Evolutionary conservation across 1,140 invertebrate genomes (phyloP).

Genomic region (Platorchestia sp.): DNA sequence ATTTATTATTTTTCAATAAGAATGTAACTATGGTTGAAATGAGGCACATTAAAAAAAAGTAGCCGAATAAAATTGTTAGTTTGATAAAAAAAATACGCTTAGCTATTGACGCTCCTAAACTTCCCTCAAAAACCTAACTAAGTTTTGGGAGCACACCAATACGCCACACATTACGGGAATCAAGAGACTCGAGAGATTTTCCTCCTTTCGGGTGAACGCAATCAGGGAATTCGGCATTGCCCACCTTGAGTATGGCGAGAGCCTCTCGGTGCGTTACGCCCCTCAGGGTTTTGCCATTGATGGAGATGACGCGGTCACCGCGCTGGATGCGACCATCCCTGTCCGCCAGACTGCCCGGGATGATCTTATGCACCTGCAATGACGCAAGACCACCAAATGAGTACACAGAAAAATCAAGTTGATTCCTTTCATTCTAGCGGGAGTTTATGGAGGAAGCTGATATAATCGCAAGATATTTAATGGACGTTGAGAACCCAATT

Average conservation of each 20-base stretch:
- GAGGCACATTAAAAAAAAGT: too few species aligned
- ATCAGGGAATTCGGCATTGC: background rate
- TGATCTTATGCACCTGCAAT: constrained; percentile 85
- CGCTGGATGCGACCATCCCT: constrained; percentile 87
- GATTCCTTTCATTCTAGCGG: too few species aligned
- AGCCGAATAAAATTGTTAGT: background rate
- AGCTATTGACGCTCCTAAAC: too few species aligned
- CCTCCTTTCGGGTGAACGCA: background rate
- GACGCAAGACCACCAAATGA: background rate
- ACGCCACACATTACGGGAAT: too few species aligned
- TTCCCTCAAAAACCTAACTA: too few species aligned
- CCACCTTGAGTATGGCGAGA: constrained; percentile 85
- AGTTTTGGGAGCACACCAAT: too few species aligned
- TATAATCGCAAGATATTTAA: too few species aligned
- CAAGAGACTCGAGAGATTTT: background rate
- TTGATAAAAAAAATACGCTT: background rate
- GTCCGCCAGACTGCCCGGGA: constrained; percentile 86
- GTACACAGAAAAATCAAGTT: too few species aligned
- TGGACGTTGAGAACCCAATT: too few species aligned
- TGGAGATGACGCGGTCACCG: constrained; percentile 88
- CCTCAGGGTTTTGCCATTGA: constrained; percentile 87
- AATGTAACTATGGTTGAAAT: too few species aligned
- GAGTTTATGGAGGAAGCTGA: too few species aligned
- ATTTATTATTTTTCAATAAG: too few species aligned
- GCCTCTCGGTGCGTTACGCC: constrained; percentile 88